Evolutionary conservation across 2,797 vertebrate species (phyloP), one percentile per base, ranked within the genome.

Genomic region (Hyperoplus immaculatus): DNA sequence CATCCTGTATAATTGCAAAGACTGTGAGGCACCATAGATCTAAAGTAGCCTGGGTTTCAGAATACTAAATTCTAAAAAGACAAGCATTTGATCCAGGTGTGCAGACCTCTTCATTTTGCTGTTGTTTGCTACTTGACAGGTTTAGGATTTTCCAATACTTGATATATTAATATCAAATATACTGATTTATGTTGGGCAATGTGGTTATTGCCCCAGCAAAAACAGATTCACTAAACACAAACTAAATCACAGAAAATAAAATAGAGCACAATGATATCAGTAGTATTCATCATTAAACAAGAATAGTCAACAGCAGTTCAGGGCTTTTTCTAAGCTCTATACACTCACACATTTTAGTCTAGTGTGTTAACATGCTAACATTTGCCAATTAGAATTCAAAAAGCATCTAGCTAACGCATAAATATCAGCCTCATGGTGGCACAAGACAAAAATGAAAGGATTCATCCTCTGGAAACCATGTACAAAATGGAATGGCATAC

Each of bases 1-100:
- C 90, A 84, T 85, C 88, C 89, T 87, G 84, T 87, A 80, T 90
- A 82, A 86, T 80, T 86, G 83, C 72, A 88, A 92, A 89, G 88
- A 85, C 85, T 82, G 59, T 55, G 67, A 85, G 83, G 86, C 89
- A 85, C 83, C 87, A 61, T 41, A 86, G 80, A 86, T 75, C 54
- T 79, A 54, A 80, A 72, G 81, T 72, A 53, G 77, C 62, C 69
- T 88, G 36, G 29, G 79, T 72, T 72, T 65, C 38, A 75, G 59
- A 76, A 56, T 62, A 62, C n/a, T 12, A 53, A 73, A 81, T 67
- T 50, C 70, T 66, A 67, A 71, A 53, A 55, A 58, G 45, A 55
- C 45, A 6, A 7, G 43, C 72, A 76, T 82, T 63, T 69, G 46
- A 75, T 83, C 70, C 77, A 73, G 67, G 74, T 77, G 68, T 71